These are phyloP conservation scores for Mobula hypostoma DNA, from an alignment of 2,113 vertebrate species.

Conservation along the genomic window DNA sequence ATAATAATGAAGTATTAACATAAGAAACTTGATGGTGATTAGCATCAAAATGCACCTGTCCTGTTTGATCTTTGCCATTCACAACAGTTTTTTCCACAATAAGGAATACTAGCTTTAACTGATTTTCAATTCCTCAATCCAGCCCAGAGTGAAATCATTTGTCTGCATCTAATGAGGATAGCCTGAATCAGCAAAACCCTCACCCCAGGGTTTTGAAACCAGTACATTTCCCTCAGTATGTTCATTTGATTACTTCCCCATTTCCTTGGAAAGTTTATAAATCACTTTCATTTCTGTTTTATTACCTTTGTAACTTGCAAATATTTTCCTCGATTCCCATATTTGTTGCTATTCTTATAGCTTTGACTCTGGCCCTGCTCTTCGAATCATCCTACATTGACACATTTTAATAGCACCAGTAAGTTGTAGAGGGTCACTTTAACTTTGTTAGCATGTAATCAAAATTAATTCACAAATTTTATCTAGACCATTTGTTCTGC, in stretches of 20 bases:
- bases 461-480: not conserved
- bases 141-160: not conserved
- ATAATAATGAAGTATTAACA: not conserved
- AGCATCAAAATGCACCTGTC: not conserved
- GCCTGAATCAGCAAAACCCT: not conserved
- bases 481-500: not conserved
- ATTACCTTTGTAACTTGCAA: slow-evolving; percentile 12
- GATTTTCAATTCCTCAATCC: not conserved
- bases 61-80: not conserved
- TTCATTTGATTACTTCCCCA: not conserved
- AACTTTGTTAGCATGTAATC: slow-evolving; percentile 42
- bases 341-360: slow-evolving; percentile 48
- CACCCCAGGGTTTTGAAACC: not conserved
- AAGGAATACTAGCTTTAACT: not conserved
- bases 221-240: not conserved
- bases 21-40: not conserved
- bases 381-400: slow-evolving; percentile 66
- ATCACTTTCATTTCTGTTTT: not conserved
- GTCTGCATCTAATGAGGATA: not conserved
- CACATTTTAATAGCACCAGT: slow-evolving; percentile 57
- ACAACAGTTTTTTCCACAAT: no score
- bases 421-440: slow-evolving; percentile 58
- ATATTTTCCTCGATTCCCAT: slow-evolving; percentile 33
- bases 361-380: slow-evolving; percentile 60
- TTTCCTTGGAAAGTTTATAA: no score